Percentiles rank a stretch among this genome's conserved stretches.
Conservation (phyloP, 2,888 invertebrate species). For the Mesodorylaimus sp. region DNA sequence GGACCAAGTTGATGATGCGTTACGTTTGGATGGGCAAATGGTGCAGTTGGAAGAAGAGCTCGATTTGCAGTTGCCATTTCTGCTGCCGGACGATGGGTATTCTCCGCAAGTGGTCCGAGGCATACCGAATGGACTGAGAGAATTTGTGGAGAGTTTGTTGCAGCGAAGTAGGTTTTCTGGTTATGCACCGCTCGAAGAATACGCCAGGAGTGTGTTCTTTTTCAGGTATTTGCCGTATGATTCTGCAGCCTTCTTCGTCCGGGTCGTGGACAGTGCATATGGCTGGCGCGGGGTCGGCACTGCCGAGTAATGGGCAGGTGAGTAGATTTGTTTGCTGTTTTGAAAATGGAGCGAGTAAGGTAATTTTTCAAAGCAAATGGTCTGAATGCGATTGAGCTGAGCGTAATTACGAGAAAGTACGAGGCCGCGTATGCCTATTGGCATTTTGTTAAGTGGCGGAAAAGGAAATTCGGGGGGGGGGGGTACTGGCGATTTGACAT, state of each 20-base stretch:
- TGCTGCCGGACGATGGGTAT: constrained; percentile 91
- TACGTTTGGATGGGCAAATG: constrained; percentile 52
- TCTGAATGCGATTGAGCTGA: too few relatives aligned
- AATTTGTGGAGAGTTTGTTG: constrained; percentile 64
- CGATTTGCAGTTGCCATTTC: constrained; percentile 60
- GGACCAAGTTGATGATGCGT: constrained; percentile 35
- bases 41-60: constrained; percentile 72
- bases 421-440: too few relatives aligned
- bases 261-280: constrained; percentile 92
- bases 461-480: too few relatives aligned
- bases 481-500: too few relatives aligned
- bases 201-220: constrained; percentile 3
- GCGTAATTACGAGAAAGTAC: too few relatives aligned
- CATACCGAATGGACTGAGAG: constrained; percentile 65
- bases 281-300: too few relatives aligned
- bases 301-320: constrained; percentile 16
- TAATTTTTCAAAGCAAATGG: too few relatives aligned
- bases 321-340: not conserved
- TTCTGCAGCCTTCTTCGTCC: constrained; percentile 68
- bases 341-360: too few relatives aligned
- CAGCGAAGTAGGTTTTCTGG: constrained; percentile 28
- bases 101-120: constrained; percentile 87
- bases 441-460: too few relatives aligned
- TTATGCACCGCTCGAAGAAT: not conserved
- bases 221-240: constrained; percentile 64